Conservation (phyloP, 2,888 invertebrate species). For the Conchocele bisecta region DNA sequence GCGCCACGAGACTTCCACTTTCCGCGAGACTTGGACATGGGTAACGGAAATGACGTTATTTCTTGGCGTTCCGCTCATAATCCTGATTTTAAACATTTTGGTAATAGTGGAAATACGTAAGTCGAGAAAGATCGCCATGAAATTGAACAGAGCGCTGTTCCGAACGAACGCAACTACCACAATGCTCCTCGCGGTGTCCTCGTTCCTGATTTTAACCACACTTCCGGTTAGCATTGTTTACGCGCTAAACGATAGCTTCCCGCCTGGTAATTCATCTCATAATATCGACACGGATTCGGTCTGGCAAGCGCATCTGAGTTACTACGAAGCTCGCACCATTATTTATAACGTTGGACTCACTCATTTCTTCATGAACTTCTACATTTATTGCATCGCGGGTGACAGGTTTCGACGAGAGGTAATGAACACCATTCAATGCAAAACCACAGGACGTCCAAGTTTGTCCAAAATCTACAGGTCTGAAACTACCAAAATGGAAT, state of each 20-base stretch:
- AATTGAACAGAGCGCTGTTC: conserved; percentile 66
- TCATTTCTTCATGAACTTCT: conserved; percentile 81
- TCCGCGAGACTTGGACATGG: conserved; percentile 80
- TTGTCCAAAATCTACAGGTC: conserved; percentile 35
- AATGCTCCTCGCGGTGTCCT: conserved; percentile 80
- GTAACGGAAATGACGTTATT: conserved; percentile 81
- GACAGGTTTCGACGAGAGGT: conserved; percentile 78
- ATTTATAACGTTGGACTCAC: conserved; percentile 78
- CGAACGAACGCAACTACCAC: conserved; percentile 76
- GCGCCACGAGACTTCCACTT: conserved; percentile 51
- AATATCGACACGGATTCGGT: conserved; percentile 66
- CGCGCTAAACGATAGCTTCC: conserved; percentile 71
- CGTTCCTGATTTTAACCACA: conserved; percentile 79
- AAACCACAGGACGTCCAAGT: conserved; percentile 20
- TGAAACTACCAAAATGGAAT: conserved; percentile 57
- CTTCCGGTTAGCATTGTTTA: conserved; percentile 80
- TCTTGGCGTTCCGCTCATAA: conserved; percentile 77
- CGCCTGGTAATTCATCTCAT: conserved; percentile 64
- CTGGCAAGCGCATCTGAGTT: conserved; percentile 75
- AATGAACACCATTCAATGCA: conserved; percentile 38
- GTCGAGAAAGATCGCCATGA: conserved; percentile 53
- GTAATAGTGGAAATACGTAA: conserved; percentile 78
- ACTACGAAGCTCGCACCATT: conserved; percentile 67
- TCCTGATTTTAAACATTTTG: conserved; percentile 79
- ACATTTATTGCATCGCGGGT: conserved; percentile 81